phyloP scores from a whole-genome alignment of 2,888 invertebrate species.

The Phlogophora meticulosa region DNA sequence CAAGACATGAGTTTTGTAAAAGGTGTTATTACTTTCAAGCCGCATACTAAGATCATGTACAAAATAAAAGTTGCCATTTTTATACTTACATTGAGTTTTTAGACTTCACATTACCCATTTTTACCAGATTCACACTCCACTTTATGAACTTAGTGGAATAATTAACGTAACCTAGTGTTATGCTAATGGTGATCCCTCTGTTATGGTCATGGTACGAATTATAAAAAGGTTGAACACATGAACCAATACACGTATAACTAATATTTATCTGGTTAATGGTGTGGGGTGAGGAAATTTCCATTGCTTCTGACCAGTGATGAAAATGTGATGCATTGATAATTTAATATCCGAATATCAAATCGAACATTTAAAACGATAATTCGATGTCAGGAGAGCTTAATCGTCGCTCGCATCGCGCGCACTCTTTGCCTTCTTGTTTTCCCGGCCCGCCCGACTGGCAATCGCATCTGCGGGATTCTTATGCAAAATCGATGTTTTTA shows the following conservation, averaged over 20 bases:
- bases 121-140: no score
- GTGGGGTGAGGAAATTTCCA: neutral
- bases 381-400: slow-evolving; percentile 59
- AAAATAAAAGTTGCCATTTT: no score
- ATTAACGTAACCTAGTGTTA: no score
- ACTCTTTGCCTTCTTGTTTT: slow-evolving; percentile 55
- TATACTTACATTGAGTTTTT: no score
- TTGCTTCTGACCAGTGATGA: neutral
- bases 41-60: no score
- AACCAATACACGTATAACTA: slow-evolving; percentile 2
- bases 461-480: slow-evolving; percentile 76
- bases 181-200: no score
- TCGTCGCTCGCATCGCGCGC: slow-evolving; percentile 52
- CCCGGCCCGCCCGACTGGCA: slow-evolving; percentile 57
- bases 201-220: no score
- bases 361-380: slow-evolving; percentile 49
- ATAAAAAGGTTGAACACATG: no score
- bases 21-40: no score
- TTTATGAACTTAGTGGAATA: no score
- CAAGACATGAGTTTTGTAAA: no score
- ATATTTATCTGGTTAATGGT: neutral
- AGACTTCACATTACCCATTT: no score
- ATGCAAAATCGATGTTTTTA: slow-evolving; percentile 84
- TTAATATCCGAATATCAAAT: slow-evolving; percentile 26
- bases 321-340: slow-evolving; percentile 5